These are phyloP conservation scores for Limnodromus scolopaceus DNA, from an alignment of 2,797 vertebrate species.

Conservation along the genomic window DNA sequence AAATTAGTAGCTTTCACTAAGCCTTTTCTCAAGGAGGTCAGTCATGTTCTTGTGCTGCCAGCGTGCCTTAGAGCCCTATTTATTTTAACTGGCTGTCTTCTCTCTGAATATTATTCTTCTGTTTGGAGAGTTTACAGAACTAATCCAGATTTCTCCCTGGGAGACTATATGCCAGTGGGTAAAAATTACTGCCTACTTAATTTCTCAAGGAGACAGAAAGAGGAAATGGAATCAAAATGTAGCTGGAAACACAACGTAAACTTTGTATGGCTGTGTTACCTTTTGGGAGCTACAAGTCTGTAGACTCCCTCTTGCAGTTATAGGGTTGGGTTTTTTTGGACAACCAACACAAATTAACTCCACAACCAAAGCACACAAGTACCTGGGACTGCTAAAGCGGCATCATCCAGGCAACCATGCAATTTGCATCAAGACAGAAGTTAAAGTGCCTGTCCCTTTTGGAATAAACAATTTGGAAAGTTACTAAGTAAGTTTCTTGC, in stretches of 20 bases:
- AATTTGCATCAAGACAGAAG: not conserved
- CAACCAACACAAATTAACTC: not conserved
- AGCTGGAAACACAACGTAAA: not conserved
- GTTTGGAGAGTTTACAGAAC: not conserved
- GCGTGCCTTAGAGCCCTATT: not conserved
- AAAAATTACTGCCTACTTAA: constrained; percentile 17
- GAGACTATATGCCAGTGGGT: not conserved
- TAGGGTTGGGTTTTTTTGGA: accelerated
- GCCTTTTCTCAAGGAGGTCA: not conserved
- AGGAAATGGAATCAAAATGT: not conserved
- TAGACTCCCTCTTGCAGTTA: not conserved
- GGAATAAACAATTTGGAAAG: not conserved
- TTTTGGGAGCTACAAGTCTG: not conserved
- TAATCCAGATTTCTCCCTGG: not conserved
- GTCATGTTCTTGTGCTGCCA: not conserved
- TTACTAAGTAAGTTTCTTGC: not conserved
- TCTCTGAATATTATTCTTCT: constrained; percentile 1
- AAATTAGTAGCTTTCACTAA: not conserved
- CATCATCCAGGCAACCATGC: not conserved
- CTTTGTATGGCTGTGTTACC: not conserved
- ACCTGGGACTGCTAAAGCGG: not conserved
- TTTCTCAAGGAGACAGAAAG: not conserved
- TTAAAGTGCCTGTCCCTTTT: not conserved
- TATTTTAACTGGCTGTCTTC: constrained; percentile 35
- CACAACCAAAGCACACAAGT: not conserved